Evolutionary conservation across 2,797 vertebrate species (phyloP), one percentile per base, ranked within the genome.

Genomic region (Semaprochilodus insignis): DNA sequence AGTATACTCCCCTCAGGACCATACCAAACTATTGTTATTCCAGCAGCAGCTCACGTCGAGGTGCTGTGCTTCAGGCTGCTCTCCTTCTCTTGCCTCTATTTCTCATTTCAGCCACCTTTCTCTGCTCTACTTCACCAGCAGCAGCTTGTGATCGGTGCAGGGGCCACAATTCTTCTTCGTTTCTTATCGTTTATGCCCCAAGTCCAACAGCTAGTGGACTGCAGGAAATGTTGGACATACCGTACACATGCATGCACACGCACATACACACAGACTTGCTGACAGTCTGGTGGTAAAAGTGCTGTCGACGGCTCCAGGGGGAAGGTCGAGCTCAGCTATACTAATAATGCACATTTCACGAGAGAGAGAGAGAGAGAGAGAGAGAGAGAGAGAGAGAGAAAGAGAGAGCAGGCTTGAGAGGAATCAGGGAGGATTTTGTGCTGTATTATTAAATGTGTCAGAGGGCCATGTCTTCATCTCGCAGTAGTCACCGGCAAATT

Each of bases 281-380:
- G 69, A 51, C 65, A 57, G 51, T 66, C 63, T n/a, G 48, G 25
- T 36, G 60, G 15, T 62, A 52, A 72, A 71, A 44, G 67, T 63
- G 44, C 63, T 71, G 60, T 73, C 55, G 55, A 80, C 72, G 52
- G 78, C 67, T 71, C 63, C 40, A 21, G 25, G 62, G 69, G 44
- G 71, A 80, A 52, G 31, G 67, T 48, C 51, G 16, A 63, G 55
- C 44, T 62, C 69, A 80, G 57, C 34, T 73, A 34, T 73, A 73
- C 40, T 62, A 52, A 72, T 62, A 72, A 80, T 80, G 14, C 19
- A 80, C 55, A 63, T 80, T 62, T 60, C 52, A 71, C 31, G 15
- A 71, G 67, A 72, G 23, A 48, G 19, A 14, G 48, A 67, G 59
- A 31, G 77, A 55, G 21, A 51, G 17, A 59, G 63, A 25, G 57